Evolutionary conservation across 2,888 invertebrate genomes (phyloP).

Genomic region (Tachina grossa): DNA sequence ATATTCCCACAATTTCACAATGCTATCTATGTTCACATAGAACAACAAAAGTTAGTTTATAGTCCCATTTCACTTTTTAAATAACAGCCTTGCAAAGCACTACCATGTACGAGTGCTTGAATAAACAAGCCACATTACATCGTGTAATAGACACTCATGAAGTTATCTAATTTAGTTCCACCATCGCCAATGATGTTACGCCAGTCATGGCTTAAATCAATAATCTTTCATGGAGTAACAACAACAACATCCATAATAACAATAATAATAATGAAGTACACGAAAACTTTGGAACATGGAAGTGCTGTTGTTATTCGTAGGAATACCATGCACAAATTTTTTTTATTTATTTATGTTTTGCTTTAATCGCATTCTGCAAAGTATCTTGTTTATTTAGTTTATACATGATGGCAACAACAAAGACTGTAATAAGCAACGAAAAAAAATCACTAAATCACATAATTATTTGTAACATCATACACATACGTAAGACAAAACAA

Average conservation of each 20-base stretch:
- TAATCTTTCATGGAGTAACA: slow-evolving; percentile 43
- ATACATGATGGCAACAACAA: slow-evolving; percentile 29
- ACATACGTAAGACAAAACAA: slow-evolving; percentile 32
- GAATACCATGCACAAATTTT: slow-evolving; percentile 59
- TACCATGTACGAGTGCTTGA: neutral
- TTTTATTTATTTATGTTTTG: slow-evolving; percentile 17
- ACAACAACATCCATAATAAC: slow-evolving; percentile 79
- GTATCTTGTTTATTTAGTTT: slow-evolving; percentile 49
- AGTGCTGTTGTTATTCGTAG: slow-evolving; percentile 38
- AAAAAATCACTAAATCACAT: slow-evolving; percentile 58
- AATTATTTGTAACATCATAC: slow-evolving; percentile 63
- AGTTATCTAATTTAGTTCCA: slow-evolving; percentile 70
- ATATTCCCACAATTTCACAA: too few relatives aligned
- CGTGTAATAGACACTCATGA: slow-evolving; percentile 69
- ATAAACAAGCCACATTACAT: slow-evolving; percentile 29
- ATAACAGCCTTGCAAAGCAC: neutral
- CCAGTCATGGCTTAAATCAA: slow-evolving; percentile 53
- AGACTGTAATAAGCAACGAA: slow-evolving; percentile 12
- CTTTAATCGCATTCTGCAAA: slow-evolving; percentile 50
- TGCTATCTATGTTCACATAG: too few relatives aligned
- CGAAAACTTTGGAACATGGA: slow-evolving; percentile 73
- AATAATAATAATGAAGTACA: slow-evolving; percentile 82
- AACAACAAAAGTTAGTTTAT: too few relatives aligned
- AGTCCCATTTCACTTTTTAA: neutral
- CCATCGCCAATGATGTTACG: slow-evolving; percentile 63